Evolutionary conservation across 2,113 vertebrate genomes (phyloP).

Genomic region (Crotalus helleri): DNA sequence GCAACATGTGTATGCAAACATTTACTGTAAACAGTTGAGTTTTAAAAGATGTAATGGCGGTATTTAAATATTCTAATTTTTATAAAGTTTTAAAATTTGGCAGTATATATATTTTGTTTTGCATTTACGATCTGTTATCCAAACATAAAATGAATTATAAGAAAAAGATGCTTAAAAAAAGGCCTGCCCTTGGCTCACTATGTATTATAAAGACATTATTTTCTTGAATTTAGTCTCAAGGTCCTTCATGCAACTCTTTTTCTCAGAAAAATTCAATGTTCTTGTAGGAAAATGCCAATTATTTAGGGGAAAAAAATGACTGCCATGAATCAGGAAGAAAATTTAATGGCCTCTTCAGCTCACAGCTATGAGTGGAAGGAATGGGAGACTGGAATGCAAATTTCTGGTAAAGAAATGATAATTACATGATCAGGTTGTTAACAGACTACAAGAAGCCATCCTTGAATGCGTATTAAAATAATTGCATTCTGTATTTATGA

Average conservation of each 20-base stretch:
- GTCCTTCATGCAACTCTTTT: conserved; percentile 48
- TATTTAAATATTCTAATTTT: background rate
- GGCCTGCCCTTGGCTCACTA: conserved; percentile 56
- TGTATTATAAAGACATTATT: conserved; percentile 58
- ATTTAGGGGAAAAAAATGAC: background rate
- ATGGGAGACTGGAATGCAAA: background rate
- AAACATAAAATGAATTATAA: conserved; percentile 56
- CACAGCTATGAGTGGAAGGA: background rate
- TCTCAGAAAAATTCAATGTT: conserved; percentile 42
- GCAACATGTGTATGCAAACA: background rate
- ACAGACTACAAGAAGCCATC: background rate
- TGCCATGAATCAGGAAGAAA: background rate
- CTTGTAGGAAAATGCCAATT: conserved; percentile 43
- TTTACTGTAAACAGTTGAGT: background rate
- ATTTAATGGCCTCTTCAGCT: background rate
- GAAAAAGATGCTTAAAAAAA: conserved; percentile 40
- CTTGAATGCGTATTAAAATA: background rate
- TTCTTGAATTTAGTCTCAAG: conserved; percentile 52
- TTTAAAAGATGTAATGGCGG: background rate
- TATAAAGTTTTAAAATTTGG: background rate
- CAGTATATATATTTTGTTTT: conserved; percentile 1
- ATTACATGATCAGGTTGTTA: background rate
- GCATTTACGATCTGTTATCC: conserved; percentile 18
- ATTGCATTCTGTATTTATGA: background rate
- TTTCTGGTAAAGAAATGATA: background rate